A percentile compares a stretch with the other conserved stretches of the same genome.
Evolutionary conservation across 2,113 vertebrate species (phyloP).

Genomic region (Smithornis capensis): DNA sequence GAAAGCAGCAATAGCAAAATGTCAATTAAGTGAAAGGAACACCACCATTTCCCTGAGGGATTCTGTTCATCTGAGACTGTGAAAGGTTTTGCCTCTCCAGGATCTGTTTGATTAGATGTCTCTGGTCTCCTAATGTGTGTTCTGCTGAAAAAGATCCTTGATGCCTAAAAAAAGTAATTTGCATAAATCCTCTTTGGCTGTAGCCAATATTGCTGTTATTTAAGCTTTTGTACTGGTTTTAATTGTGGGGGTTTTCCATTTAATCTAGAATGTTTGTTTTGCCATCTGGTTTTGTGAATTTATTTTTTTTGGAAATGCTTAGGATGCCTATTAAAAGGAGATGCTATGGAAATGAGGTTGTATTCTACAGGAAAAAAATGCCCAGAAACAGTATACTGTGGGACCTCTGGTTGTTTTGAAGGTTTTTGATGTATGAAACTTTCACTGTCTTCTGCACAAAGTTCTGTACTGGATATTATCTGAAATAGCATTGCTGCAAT

Average conservation of each 20-base stretch:
- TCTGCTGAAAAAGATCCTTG: background rate
- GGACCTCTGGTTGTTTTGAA: background rate
- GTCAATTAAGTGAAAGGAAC: background rate
- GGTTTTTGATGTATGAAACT: background rate
- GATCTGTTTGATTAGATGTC: background rate
- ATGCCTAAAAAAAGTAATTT: background rate
- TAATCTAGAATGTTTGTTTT: conserved; percentile 16
- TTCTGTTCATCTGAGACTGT: background rate
- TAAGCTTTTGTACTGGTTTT: background rate
- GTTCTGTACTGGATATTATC: background rate
- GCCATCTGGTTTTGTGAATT: background rate
- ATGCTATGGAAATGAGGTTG: background rate
- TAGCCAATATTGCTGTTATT: background rate
- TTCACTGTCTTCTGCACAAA: background rate
- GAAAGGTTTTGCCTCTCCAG: background rate
- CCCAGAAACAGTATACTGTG: background rate
- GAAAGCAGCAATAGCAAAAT: background rate
- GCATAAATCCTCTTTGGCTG: background rate
- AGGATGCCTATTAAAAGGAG: background rate
- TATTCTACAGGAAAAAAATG: background rate
- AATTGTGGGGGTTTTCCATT: background rate
- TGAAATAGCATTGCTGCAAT: background rate
- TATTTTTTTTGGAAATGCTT: background rate
- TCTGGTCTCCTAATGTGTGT: background rate
- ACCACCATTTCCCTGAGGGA: background rate